A percentile compares a stretch with the other conserved stretches of the same genome.
Evolutionary conservation across 2,113 vertebrate genomes (phyloP).

Genomic region (Struthio camelus): DNA sequence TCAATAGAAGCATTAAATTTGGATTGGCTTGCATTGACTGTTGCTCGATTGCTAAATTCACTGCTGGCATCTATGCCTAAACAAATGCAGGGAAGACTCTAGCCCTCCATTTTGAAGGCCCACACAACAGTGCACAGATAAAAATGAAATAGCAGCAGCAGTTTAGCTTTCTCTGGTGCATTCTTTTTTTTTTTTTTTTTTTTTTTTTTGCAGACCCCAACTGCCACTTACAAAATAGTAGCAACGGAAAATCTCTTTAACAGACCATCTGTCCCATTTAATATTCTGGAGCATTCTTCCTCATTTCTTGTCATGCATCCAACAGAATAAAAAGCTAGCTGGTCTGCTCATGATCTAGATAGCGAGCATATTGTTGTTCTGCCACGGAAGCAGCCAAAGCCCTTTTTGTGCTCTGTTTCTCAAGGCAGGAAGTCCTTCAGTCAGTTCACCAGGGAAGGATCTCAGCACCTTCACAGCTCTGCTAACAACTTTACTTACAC

Average conservation of each 20-base stretch:
- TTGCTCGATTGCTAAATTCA: conserved; percentile 14
- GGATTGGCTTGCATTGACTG: neutral
- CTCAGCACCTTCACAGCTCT: neutral
- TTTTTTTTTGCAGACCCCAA: neutral
- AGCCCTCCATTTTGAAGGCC: neutral
- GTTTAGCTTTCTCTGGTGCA: neutral
- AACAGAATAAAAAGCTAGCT: conserved; percentile 19
- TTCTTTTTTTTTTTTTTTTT: neutral
- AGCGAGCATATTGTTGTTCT: neutral
- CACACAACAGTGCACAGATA: neutral
- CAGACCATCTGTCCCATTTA: conserved; percentile 21
- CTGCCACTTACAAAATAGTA: neutral
- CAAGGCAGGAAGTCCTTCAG: neutral
- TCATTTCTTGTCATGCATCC: neutral
- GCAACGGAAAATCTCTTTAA: neutral
- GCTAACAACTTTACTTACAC: neutral
- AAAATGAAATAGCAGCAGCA: conserved; percentile 10
- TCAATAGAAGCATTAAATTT: conserved; percentile 4
- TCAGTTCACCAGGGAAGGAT: neutral
- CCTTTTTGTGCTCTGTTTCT: rapidly evolving
- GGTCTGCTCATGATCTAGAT: neutral
- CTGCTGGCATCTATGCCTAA: neutral
- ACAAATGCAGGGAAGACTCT: neutral
- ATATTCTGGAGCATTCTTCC: conserved; percentile 20
- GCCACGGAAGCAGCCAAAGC: neutral